Evolutionary conservation across 2,113 vertebrate genomes (phyloP).

Genomic region (Lophochroa leadbeateri): DNA sequence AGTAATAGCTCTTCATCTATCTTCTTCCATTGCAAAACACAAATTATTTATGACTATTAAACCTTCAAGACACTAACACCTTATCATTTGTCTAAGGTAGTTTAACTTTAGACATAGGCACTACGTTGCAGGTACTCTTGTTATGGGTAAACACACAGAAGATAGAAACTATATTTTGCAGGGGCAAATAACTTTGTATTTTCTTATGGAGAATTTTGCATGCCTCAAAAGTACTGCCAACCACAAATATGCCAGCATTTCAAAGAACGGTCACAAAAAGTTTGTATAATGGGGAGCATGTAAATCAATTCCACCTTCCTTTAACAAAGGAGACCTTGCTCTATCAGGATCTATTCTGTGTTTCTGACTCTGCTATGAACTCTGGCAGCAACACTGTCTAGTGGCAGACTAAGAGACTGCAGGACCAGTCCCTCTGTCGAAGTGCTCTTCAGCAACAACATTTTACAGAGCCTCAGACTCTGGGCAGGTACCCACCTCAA

Average conservation of each 20-base stretch:
- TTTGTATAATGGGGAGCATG: accelerated
- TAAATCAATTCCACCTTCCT: background rate
- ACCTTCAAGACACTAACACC: background rate
- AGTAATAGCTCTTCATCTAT: background rate
- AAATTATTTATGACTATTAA: background rate
- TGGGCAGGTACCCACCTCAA: background rate
- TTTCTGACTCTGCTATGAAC: background rate
- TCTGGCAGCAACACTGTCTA: accelerated
- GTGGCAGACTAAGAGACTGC: background rate
- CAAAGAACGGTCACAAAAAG: background rate
- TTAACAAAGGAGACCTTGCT: background rate
- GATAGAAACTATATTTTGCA: background rate
- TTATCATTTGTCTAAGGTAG: background rate
- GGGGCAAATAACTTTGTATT: background rate
- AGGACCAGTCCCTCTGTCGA: background rate
- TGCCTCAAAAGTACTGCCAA: background rate
- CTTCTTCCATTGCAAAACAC: background rate
- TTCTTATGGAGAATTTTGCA: background rate
- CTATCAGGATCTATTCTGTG: background rate
- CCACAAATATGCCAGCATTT: background rate
- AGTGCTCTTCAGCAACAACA: background rate
- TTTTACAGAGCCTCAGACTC: background rate
- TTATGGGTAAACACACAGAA: background rate
- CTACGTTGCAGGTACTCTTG: background rate
- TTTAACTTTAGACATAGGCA: background rate